Evolutionary conservation across 2,113 vertebrate genomes (phyloP).

Genomic region (Paramormyrops kingsleyae): DNA sequence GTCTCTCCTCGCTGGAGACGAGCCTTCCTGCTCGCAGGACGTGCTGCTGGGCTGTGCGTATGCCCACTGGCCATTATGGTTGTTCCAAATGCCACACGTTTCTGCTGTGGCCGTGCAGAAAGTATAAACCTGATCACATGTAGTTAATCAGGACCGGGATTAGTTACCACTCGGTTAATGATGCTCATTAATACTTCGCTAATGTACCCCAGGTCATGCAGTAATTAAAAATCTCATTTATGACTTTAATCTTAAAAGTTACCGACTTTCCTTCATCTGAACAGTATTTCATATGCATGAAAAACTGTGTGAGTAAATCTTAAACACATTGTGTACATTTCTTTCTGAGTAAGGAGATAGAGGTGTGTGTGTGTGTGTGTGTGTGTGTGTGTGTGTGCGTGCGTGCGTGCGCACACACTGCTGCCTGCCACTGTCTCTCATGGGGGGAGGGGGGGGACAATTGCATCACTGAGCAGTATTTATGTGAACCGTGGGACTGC

Average conservation of each 20-base stretch:
- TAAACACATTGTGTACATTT: background rate
- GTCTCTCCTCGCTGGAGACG: background rate
- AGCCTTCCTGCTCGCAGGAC: background rate
- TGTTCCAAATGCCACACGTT: background rate
- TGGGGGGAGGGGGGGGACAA: background rate
- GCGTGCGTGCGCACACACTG: conserved; percentile 11
- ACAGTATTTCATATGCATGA: conserved; percentile 2
- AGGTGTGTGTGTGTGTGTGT: background rate
- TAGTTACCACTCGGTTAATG: conserved; percentile 76
- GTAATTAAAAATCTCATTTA: conserved; percentile 77
- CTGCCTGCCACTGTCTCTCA: background rate
- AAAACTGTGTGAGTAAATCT: background rate
- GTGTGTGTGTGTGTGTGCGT: background rate
- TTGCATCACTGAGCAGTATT: conserved; percentile 17
- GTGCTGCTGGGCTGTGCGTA: background rate
- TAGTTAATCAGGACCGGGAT: conserved; percentile 70
- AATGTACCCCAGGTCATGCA: conserved; percentile 73
- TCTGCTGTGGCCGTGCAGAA: conserved; percentile 27
- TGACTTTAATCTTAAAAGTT: conserved; percentile 59
- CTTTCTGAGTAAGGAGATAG: background rate
- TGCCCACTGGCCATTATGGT: too few relatives aligned
- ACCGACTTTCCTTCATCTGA: conserved; percentile 56
- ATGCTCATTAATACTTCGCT: conserved; percentile 71
- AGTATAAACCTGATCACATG: conserved; percentile 60
- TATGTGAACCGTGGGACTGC: background rate